Base-by-base conservation (phyloP, 1,140 invertebrate genomes). In the Hypothenemus hampei region DNA sequence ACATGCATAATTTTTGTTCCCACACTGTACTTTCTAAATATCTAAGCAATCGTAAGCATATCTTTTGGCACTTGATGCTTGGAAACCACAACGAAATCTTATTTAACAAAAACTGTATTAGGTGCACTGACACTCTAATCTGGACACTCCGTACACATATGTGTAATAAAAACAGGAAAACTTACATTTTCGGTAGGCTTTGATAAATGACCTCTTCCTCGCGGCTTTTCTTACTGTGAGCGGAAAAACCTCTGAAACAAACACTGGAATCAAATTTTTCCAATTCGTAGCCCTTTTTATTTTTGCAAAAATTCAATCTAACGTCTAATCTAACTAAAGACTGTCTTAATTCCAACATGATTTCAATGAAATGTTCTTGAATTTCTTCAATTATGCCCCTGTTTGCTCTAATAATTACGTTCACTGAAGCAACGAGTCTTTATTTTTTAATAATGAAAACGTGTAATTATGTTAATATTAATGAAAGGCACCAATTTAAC, bases 161-260 rank as follows among this genome's bases (percentile, higher is more conserved):
- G n/a, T 29, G n/a, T 7, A 29, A n/a, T 6, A 7, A 29, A 29
- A 29, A 6, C 26, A 29, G n/a, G 19, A 45, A 29, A 31, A 76
- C 81, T 84, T 78, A 84, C 82, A 81, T 78, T 61, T 78, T 77
- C 69, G 86, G 84, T 54, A 91, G 75, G 72, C 88, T 85, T 72
- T 86, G 87, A 70, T 90, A 91, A 61, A 89, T 87, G 61, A 87
- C 86, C 66, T 91, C 87, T 70, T 89, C 85, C 4, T 86, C 88
- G 63, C 80, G 78, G 48, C 81, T 83, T 60, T 84, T 76, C 11
- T 63, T 31, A 37, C 40, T 60, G 60, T 83, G 82, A 19, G 86
- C 77, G 47, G 79, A 81, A 69, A 91, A 91, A 53, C 86, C 85
- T 49, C 87, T 91, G 71, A 29, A 83, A 82, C 47, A 48, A 19